Base-by-base conservation (phyloP, 2,888 invertebrate species). In the Lacanobia oleracea region DNA sequence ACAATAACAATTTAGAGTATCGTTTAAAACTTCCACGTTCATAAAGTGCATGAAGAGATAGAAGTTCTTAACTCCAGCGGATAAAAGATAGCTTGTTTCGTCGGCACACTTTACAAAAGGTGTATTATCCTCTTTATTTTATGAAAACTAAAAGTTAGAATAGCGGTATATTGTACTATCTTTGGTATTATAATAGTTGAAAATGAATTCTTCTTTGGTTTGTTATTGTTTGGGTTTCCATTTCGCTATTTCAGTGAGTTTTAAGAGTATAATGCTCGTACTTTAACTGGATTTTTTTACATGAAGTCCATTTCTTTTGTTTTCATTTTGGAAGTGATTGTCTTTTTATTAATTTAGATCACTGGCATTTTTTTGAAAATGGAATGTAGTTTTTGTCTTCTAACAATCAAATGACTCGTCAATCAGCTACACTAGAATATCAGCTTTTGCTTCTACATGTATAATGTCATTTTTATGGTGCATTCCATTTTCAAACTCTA, bases 1-100 rank as follows among this genome's bases (percentile, higher is more conserved):
- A 61, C 21, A 77, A 83, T 77, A 77, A 63, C 62, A 73, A 18
- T 72, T 73, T 72, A 69, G 54, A 81, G 51, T 60, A 51, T 63
- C 80, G 72, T 80, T 81, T 77, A 72, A 79, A 83, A 83, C 77
- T 83, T 81, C 64, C n/a, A 40, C 51, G 68, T 79, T 72, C 72
- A 59, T 77, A 71, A 75, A 83, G 63, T 72, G 75, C 71, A 79
- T 72, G 65, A 53, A 75, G 59, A 74, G 72, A 74, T 74, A 16
- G 27, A 79, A 83, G 75, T 75, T 77, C 61, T 79, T 79, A 83
- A 83, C 79, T 78, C 48, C 45, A 27, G 9, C 18, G 74, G 72
- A 77, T 81, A 81, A 81, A 81, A 79, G 71, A 79, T 75, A 77
- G 71, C 76, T 73, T 72, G 68, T 82, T 77, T 79, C 74, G 56